Evolutionary conservation across 2,113 vertebrate species (phyloP).

Genomic region (Paralichthys olivaceus): DNA sequence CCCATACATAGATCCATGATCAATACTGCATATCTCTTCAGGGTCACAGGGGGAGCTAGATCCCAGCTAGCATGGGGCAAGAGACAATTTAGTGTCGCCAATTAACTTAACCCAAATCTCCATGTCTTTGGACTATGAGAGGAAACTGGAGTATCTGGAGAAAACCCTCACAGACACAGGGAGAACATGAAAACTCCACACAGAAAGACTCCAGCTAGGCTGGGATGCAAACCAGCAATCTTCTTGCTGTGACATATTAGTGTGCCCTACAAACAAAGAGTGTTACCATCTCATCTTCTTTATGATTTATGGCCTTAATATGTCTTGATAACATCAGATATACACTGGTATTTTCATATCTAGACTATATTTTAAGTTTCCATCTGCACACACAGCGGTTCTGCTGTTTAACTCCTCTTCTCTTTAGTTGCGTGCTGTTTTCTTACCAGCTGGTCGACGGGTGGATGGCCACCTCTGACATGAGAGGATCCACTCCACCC

Average conservation of each 20-base stretch:
- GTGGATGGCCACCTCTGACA: slow-evolving; percentile 35
- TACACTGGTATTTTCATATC: background rate
- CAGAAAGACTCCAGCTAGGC: too few relatives aligned
- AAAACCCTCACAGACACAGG: too few relatives aligned
- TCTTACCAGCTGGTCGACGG: slow-evolving; percentile 49
- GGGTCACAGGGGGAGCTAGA: too few relatives aligned
- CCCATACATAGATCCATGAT: too few relatives aligned
- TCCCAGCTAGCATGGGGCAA: too few relatives aligned
- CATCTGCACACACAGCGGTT: background rate
- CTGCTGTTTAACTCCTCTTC: background rate
- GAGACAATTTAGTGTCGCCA: too few relatives aligned
- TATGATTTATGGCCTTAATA: background rate
- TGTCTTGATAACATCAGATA: background rate
- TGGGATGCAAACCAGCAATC: too few relatives aligned
- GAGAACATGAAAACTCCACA: too few relatives aligned
- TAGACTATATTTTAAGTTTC: background rate
- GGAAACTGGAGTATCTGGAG: too few relatives aligned
- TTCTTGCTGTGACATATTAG: background rate
- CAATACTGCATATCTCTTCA: too few relatives aligned
- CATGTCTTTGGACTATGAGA: too few relatives aligned
- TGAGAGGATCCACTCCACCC: slow-evolving; percentile 28
- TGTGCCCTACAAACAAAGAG: background rate
- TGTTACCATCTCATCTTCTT: background rate
- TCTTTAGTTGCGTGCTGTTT: background rate
- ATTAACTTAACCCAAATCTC: too few relatives aligned